Conservation (phyloP, 2,113 vertebrate genomes). For the Scortum barcoo region DNA sequence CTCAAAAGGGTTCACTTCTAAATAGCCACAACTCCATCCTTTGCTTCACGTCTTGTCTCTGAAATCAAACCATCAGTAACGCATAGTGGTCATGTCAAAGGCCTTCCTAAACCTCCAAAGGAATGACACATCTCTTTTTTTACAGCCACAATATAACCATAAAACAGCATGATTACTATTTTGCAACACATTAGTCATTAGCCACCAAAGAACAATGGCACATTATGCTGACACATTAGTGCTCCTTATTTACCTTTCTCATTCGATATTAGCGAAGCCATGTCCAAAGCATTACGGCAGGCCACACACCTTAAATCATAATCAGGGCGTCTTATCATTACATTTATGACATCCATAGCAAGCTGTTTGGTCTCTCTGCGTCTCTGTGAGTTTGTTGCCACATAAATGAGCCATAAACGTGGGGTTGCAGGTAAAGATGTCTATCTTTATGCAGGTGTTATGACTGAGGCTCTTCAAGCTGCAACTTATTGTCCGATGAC, state of each 20-base stretch:
- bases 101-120: slow-evolving; percentile 46
- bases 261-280: slow-evolving; percentile 43
- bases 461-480: slow-evolving; percentile 76
- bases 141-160: slow-evolving; percentile 73
- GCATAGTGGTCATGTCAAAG: slow-evolving; percentile 33
- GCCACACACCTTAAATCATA: slow-evolving; percentile 44
- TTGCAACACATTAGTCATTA: slow-evolving; percentile 66
- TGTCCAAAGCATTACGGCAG: slow-evolving; percentile 26
- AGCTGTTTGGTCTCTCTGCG: slow-evolving; percentile 62
- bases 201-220: slow-evolving; percentile 39
- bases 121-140: slow-evolving; percentile 55
- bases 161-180: slow-evolving; percentile 68
- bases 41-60: neutral
- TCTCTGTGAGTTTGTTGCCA: slow-evolving; percentile 75
- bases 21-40: slow-evolving; percentile 4
- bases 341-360: slow-evolving; percentile 54
- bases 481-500: slow-evolving; percentile 70
- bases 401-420: slow-evolving; percentile 82
- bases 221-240: slow-evolving; percentile 24
- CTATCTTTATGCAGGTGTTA: slow-evolving; percentile 86
- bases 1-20: slow-evolving; percentile 15
- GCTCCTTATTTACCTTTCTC: slow-evolving; percentile 45
- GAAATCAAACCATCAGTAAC: slow-evolving; percentile 44
- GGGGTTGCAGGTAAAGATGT: slow-evolving; percentile 80
- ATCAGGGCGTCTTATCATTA: slow-evolving; percentile 61